Percentiles rank a stretch among this genome's conserved stretches.
Evolutionary conservation across 2,113 vertebrate genomes (phyloP).

Genomic region (Hirundichthys speculiger): DNA sequence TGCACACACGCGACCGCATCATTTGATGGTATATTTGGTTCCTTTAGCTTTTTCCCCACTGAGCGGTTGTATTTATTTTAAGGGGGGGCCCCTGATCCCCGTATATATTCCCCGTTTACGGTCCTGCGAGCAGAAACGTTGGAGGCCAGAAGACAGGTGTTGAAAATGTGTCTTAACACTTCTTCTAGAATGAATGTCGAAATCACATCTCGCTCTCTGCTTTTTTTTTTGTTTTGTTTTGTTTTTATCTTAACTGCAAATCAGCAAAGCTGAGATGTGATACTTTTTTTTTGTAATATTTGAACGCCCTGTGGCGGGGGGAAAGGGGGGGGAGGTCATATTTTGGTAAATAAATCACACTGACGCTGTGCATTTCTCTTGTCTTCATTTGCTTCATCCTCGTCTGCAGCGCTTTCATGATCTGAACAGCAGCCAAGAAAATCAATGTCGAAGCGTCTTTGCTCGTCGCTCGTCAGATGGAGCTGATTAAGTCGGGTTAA

Average conservation of each 20-base stretch:
- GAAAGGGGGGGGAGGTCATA: slow-evolving; percentile 80
- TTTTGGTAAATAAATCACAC: slow-evolving; percentile 98
- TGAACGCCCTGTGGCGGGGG: slow-evolving; percentile 61
- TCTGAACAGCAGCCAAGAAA: background rate
- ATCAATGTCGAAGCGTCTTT: background rate
- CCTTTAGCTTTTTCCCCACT: slow-evolving; percentile 72
- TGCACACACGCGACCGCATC: slow-evolving; percentile 16
- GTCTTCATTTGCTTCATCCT: slow-evolving; percentile 50
- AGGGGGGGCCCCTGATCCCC: slow-evolving; percentile 85
- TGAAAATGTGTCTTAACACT: slow-evolving; percentile 51
- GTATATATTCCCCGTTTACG: slow-evolving; percentile 54
- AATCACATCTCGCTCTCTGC: slow-evolving; percentile 61
- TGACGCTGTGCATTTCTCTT: slow-evolving; percentile 83
- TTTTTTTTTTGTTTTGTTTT: too few species aligned
- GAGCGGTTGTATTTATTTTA: slow-evolving; percentile 90
- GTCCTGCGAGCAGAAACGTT: slow-evolving; percentile 28
- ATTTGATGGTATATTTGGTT: slow-evolving; percentile 51
- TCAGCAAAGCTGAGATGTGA: slow-evolving; percentile 78
- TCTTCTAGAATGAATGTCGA: slow-evolving; percentile 76
- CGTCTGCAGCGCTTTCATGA: background rate
- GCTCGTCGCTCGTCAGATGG: background rate
- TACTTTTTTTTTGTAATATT: slow-evolving; percentile 80
- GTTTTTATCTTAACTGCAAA: slow-evolving; percentile 82
- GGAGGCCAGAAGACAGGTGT: slow-evolving; percentile 33
- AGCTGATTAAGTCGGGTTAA: too few species aligned